Conservation (phyloP, 2,797 vertebrate genomes). For the Enteromius anoplus region DNA sequence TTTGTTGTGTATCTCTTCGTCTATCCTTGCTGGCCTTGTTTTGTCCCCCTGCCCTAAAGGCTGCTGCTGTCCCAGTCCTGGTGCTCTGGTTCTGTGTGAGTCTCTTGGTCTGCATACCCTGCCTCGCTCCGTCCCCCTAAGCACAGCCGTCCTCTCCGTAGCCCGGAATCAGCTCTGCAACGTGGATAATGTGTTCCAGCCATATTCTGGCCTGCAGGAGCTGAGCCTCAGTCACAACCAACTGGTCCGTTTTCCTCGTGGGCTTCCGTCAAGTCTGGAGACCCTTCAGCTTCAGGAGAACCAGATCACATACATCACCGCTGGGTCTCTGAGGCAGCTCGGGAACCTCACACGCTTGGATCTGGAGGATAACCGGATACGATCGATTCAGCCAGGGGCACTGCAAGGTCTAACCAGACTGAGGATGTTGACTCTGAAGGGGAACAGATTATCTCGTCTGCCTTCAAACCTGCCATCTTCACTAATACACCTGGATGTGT, state of each 20-base stretch:
- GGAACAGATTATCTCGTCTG: constrained; percentile 73
- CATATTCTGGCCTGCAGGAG: constrained; percentile 76
- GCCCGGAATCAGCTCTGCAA: constrained; percentile 80
- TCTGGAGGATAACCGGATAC: constrained; percentile 79
- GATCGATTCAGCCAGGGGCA: constrained; percentile 77
- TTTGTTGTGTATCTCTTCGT: constrained; percentile 71
- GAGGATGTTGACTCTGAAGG: constrained; percentile 73
- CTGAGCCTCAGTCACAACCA: constrained; percentile 80
- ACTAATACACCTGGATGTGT: constrained; percentile 77
- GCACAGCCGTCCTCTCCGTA: constrained; percentile 74
- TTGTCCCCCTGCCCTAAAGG: constrained; percentile 72
- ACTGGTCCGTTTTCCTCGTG: constrained; percentile 76
- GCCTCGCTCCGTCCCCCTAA: constrained; percentile 75
- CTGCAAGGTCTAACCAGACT: constrained; percentile 71
- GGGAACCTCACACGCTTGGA: constrained; percentile 78
- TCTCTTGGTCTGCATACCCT: constrained; percentile 78
- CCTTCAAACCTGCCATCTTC: constrained; percentile 74
- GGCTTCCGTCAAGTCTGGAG: constrained; percentile 79
- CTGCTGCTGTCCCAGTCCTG: constrained; percentile 77
- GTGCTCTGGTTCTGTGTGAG: constrained; percentile 77
- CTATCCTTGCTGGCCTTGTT: constrained; percentile 58
- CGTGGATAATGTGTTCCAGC: constrained; percentile 75
- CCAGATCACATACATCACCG: constrained; percentile 79
- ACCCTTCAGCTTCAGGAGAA: constrained; percentile 79
- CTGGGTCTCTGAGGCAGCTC: constrained; percentile 72